phyloP scores from a whole-genome alignment of 2,888 invertebrate species.

The Amphipoea lucens region DNA sequence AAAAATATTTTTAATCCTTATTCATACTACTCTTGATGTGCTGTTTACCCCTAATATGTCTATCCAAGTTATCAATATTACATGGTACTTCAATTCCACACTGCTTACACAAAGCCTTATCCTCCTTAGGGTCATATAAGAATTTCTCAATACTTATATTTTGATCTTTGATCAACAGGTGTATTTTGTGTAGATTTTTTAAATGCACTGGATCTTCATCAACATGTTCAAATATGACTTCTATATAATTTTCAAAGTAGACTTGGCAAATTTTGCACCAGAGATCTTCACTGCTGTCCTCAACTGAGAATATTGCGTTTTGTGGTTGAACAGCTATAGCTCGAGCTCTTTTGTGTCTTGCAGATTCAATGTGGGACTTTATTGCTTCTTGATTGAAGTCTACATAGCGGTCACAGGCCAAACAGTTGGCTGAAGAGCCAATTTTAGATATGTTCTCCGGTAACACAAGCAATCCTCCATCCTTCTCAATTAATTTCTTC shows the following conservation, averaged over 20 bases:
- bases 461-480: conserved; percentile 72
- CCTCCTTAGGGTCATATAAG: conserved; percentile 73
- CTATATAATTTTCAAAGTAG: conserved; percentile 77
- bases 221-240: conserved; percentile 76
- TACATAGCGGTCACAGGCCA: conserved; percentile 69
- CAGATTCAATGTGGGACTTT: conserved; percentile 65
- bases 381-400: conserved; percentile 64
- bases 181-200: conserved; percentile 68
- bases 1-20: background rate
- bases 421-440: conserved; percentile 63
- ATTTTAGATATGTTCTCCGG: conserved; percentile 61
- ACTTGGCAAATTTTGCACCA: conserved; percentile 80
- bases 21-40: conserved; percentile 44
- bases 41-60: conserved; percentile 73
- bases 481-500: conserved; percentile 65
- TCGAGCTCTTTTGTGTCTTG: conserved; percentile 70
- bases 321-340: conserved; percentile 76
- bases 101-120: conserved; percentile 74
- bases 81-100: conserved; percentile 74
- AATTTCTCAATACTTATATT: conserved; percentile 75
- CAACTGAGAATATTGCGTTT: conserved; percentile 79
- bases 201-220: conserved; percentile 71
- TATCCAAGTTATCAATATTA: conserved; percentile 74
- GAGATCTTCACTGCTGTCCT: conserved; percentile 71
- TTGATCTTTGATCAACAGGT: conserved; percentile 72